A percentile compares a stretch with the other conserved stretches of the same genome.
Evolutionary conservation across 2,888 invertebrate species (phyloP).

Genomic region (Apeira syringaria): DNA sequence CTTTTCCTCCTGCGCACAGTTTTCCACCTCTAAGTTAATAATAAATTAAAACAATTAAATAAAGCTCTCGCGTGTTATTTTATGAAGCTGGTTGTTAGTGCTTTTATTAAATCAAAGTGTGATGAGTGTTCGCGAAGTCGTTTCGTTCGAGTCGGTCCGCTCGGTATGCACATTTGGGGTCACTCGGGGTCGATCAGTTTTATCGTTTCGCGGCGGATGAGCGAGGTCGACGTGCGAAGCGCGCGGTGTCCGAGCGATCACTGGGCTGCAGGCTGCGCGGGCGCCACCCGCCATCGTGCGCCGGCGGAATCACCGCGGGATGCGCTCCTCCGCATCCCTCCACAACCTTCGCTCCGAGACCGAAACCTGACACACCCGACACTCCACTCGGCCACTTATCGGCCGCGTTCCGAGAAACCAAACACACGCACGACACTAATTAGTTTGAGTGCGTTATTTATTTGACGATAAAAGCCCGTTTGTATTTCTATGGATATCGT

Average conservation of each 20-base stretch:
- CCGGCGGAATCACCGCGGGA: slow-evolving; percentile 6
- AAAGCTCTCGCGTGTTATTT: slow-evolving; percentile 63
- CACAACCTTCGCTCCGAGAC: slow-evolving; percentile 37
- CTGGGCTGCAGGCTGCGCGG: slow-evolving; percentile 37
- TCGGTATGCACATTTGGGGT: slow-evolving; percentile 68
- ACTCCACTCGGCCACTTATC: slow-evolving; percentile 43
- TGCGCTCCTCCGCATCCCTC: slow-evolving; percentile 36
- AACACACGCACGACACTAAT: slow-evolving; percentile 49
- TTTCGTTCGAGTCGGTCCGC: slow-evolving; percentile 70
- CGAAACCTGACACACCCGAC: slow-evolving; percentile 32
- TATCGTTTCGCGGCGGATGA: slow-evolving; percentile 44
- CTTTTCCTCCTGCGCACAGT: slow-evolving; percentile 50
- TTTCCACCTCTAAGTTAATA: slow-evolving; percentile 63
- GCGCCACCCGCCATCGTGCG: slow-evolving; percentile 17
- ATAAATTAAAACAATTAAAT: slow-evolving; percentile 36
- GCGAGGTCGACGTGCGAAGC: slow-evolving; percentile 48
- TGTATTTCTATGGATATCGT: slow-evolving; percentile 11
- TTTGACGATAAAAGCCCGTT: slow-evolving; percentile 35
- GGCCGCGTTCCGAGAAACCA: slow-evolving; percentile 52
- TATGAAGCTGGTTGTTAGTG: slow-evolving; percentile 58
- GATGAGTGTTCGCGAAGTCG: slow-evolving; percentile 59
- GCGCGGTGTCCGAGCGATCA: slow-evolving; percentile 69
- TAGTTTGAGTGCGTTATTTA: slow-evolving; percentile 61
- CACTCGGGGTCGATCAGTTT: slow-evolving; percentile 67
- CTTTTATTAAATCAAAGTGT: slow-evolving; percentile 29